Evolutionary conservation across 1,140 invertebrate genomes (phyloP), one percentile per base, ranked within the genome.

Genomic region (Ostrea denselamellosa): DNA sequence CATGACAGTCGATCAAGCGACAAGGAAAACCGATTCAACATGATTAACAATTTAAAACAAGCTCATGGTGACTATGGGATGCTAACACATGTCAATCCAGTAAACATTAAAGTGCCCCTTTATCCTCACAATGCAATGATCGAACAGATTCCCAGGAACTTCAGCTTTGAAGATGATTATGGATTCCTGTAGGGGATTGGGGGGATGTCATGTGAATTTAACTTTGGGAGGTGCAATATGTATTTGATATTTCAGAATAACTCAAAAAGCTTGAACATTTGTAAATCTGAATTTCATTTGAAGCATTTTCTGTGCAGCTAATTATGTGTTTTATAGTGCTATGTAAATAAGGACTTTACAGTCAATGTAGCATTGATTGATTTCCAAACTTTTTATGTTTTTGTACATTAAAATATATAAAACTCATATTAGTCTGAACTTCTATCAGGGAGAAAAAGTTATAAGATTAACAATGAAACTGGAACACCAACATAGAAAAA

Each of bases 21-120:
- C 56, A 85, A 62, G 56, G 83, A 85, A 62, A 58, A 62, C 25
- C n/a, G 54, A 85, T 12, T 58, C n/a, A 85, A 85, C 25, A 62
- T 85, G 53, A 58, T 89, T 56, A 89, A 89, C 71, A 89, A 89
- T 62, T 44, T 87, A 68, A 89, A 87, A 65, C 82, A 85, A 58
- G 62, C 84, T 51, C 85, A 86, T 8, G 52, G 83, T 77, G 88
- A 89, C 62, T 82, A 86, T 51, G 86, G 83, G 53, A 81, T 89
- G 81, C 88, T 89, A 19, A 86, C 85, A 10, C 83, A 89, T 83
- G 65, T 85, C 56, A 89, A 89, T 51, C 85, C 85, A 58, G 56
- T 68, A 5, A 52, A 51, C 62, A n/a, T 52, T 12, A 34, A 54
- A 52, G 25, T 83, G 14, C 82, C 44, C 82, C 44, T 83, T 2